Evolutionary conservation across 2,888 invertebrate species (phyloP), one percentile per base, ranked within the genome.

Genomic region (Drosophila niveifrons): DNA sequence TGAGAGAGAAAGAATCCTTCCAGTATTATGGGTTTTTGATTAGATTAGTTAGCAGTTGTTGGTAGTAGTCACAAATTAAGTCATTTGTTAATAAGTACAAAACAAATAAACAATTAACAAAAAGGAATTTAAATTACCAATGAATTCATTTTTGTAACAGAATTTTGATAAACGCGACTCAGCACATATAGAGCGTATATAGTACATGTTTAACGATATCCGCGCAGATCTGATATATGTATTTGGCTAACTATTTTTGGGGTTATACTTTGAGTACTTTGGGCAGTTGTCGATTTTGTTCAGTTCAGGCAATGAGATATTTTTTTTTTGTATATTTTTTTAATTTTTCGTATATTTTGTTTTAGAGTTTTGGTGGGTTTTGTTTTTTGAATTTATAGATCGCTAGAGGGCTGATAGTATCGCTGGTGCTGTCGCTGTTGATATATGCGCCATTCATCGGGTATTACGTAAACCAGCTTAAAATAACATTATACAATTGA

Each of bases 401-500:
- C 92, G 89, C 92, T 92, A 89, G 93, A 92, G 78, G 92, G 92
- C 80, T 92, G 92, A 90, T 90, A 90, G 89, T 91, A 91, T 75
- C 91, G 91, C 80, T 91, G 92, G 73, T 91, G 91, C 78, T 92
- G 91, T 75, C 91, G 90, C 82, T 92, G 92, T 79, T 92, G 92
- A 85, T 92, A 92, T 76, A 92, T 92, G 90, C 92, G 91, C 92
- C 92, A 92, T 90, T 92, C 92, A 79, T 92, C 92, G 84, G 92
- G 92, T 86, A 92, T 92, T 80, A 92, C 91, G 90, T 92, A 92
- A 87, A 92, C 91, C 79, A 93, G 92, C 93, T 92, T 92, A 78
- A 83, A 90, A 89, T 77, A 86, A 82, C 68, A 83, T 72, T 72
- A 67, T 79, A 66, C 52, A 87, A 87, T 88, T 77, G 55, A 65